A percentile compares a stretch with the other conserved stretches of the same genome.
Conservation (phyloP, 2,888 invertebrate species). For the Xanthia icteritia region DNA sequence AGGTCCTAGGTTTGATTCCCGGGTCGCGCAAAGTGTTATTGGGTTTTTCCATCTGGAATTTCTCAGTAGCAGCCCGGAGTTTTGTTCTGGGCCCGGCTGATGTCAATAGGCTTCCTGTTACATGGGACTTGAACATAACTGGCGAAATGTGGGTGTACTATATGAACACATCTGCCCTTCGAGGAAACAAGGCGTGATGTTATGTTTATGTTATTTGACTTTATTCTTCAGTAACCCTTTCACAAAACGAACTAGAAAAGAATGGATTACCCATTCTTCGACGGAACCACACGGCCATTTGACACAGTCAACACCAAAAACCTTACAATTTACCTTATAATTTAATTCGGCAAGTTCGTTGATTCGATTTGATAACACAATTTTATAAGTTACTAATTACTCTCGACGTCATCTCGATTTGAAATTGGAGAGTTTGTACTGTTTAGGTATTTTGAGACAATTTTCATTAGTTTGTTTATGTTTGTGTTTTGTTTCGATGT, state of each 20-base stretch:
- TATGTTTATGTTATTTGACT: background rate
- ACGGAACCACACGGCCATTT: conserved; percentile 24
- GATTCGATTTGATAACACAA: conserved; percentile 67
- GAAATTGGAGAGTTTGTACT: conserved; percentile 18
- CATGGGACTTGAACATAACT: background rate
- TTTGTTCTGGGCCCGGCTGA: background rate
- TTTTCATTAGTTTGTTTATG: background rate
- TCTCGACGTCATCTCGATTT: conserved; percentile 59
- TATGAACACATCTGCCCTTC: background rate
- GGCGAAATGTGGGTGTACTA: background rate
- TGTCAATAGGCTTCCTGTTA: background rate
- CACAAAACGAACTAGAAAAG: background rate
- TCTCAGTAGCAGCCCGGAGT: background rate
- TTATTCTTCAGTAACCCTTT: background rate
- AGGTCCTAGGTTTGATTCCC: background rate
- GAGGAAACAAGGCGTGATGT: background rate
- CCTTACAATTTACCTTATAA: no score
- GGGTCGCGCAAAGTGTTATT: no score
- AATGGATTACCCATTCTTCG: background rate
- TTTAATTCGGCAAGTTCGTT: conserved; percentile 72
- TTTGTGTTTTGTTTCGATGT: background rate
- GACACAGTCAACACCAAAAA: conserved; percentile 68
- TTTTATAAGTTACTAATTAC: conserved; percentile 66
- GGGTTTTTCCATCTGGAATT: background rate
- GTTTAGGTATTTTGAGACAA: background rate